phyloP scores from a whole-genome alignment of 1,140 invertebrate genomes.

The Drosophila ogumai region DNA sequence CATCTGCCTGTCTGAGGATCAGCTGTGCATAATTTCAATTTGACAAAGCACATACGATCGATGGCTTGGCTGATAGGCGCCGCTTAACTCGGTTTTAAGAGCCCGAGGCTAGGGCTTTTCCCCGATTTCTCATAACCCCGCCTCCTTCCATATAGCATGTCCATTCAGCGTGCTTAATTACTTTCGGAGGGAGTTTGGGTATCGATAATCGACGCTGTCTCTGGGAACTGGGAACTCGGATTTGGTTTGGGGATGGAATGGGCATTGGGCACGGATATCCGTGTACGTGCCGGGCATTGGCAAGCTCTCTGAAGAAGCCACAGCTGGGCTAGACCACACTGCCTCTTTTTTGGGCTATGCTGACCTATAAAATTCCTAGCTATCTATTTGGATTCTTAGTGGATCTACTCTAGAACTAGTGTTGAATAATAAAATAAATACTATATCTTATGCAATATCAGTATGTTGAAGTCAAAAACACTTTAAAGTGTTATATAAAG shows the following conservation, averaged over 20 bases:
- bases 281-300: slow-evolving; percentile 71
- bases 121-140: slow-evolving; percentile 16
- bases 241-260: slow-evolving; percentile 49
- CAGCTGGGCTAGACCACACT: slow-evolving; percentile 27
- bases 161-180: slow-evolving; percentile 64
- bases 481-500: background rate
- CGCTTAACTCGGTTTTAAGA: slow-evolving; percentile 49
- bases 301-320: slow-evolving; percentile 19
- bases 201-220: slow-evolving; percentile 47
- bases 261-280: slow-evolving; percentile 80
- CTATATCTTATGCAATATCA: too few species aligned
- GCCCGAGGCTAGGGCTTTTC: slow-evolving; percentile 56
- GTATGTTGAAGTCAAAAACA: too few species aligned
- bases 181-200: slow-evolving; percentile 43
- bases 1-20: slow-evolving; percentile 65
- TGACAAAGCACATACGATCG: slow-evolving; percentile 79
- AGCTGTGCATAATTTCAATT: slow-evolving; percentile 81
- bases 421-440: background rate
- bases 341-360: slow-evolving; percentile 35
- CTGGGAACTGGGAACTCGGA: slow-evolving; percentile 50
- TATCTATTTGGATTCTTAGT: background rate
- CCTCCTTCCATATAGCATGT: slow-evolving; percentile 13
- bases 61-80: slow-evolving; percentile 72
- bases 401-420: background rate
- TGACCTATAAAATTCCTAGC: slow-evolving; percentile 64